Percentiles rank a stretch among this genome's conserved stretches.
Conservation (phyloP, 2,113 vertebrate genomes). For the Spea multiplicata region DNA sequence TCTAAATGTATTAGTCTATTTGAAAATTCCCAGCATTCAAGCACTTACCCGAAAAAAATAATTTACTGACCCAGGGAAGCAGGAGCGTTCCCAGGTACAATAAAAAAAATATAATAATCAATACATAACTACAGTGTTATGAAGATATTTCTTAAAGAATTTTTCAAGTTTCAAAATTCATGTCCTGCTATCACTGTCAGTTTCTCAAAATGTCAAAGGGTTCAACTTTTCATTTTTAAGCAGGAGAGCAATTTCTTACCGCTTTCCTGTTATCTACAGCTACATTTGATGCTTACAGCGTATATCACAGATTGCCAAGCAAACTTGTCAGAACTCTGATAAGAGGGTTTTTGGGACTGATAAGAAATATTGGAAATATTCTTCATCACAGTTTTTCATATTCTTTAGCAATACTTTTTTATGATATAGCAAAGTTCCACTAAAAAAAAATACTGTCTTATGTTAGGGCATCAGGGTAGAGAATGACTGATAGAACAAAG, state of each 20-base stretch:
- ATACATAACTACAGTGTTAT: too few species aligned
- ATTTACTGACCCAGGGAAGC: too few species aligned
- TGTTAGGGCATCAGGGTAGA: too few species aligned
- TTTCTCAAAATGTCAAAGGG: not conserved
- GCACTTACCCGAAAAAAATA: too few species aligned
- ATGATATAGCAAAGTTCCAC: too few species aligned
- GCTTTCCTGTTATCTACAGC: constrained; percentile 1
- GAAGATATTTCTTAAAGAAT: not conserved
- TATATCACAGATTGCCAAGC: constrained; percentile 5
- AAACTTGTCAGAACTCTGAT: constrained; percentile 10
- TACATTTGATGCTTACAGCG: not conserved
- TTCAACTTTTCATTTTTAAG: constrained; percentile 6
- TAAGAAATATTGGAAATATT: constrained; percentile 5
- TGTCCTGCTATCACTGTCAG: not conserved
- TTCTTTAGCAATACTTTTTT: not conserved
- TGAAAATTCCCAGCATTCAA: too few species aligned
- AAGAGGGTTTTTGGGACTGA: not conserved
- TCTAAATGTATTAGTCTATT: too few species aligned
- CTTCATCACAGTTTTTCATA: not conserved
- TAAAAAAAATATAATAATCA: too few species aligned
- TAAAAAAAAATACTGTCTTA: too few species aligned
- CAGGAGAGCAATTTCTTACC: constrained; percentile 2
- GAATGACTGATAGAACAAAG: too few species aligned
- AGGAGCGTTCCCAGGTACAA: too few species aligned
- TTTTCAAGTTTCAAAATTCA: not conserved